A percentile compares a stretch with the other conserved stretches of the same genome.
Conservation (phyloP, 2,888 invertebrate species). For the Gymnosoma rotundatum region DNA sequence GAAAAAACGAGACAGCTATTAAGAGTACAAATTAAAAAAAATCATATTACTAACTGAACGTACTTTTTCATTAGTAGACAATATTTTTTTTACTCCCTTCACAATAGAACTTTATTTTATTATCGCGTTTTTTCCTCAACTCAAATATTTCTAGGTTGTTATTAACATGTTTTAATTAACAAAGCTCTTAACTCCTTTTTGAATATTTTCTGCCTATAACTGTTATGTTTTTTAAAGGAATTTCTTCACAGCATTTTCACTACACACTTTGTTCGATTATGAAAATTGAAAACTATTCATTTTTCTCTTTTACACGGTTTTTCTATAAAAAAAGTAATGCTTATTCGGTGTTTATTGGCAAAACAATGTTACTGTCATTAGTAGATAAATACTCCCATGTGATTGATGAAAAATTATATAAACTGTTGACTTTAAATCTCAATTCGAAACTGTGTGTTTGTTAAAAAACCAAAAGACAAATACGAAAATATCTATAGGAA, state of each 20-base stretch:
- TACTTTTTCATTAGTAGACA: slow-evolving; percentile 53
- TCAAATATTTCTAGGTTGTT: not conserved
- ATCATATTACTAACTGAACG: slow-evolving; percentile 58
- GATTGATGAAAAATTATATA: too few species aligned
- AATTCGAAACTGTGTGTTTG: too few species aligned
- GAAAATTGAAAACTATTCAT: slow-evolving; percentile 26
- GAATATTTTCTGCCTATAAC: not conserved
- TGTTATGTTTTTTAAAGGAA: slow-evolving; percentile 17
- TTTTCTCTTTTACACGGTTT: slow-evolving; percentile 13
- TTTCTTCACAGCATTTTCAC: slow-evolving; percentile 43
- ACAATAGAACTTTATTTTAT: not conserved
- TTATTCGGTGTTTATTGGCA: not conserved
- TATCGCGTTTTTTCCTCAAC: not conserved
- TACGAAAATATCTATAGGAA: too few species aligned
- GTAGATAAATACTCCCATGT: too few species aligned
- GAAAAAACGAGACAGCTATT: slow-evolving; percentile 52
- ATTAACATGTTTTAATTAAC: not conserved
- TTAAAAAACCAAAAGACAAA: too few species aligned
- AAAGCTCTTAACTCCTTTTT: not conserved
- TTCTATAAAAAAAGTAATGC: not conserved
- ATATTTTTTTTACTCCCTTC: not conserved
- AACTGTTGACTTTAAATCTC: too few species aligned
- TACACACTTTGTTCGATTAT: slow-evolving; percentile 40
- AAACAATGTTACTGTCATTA: too few species aligned
- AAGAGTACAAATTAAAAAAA: not conserved